Evolutionary conservation across 2,113 vertebrate genomes (phyloP).

Genomic region (Morone saxatilis): DNA sequence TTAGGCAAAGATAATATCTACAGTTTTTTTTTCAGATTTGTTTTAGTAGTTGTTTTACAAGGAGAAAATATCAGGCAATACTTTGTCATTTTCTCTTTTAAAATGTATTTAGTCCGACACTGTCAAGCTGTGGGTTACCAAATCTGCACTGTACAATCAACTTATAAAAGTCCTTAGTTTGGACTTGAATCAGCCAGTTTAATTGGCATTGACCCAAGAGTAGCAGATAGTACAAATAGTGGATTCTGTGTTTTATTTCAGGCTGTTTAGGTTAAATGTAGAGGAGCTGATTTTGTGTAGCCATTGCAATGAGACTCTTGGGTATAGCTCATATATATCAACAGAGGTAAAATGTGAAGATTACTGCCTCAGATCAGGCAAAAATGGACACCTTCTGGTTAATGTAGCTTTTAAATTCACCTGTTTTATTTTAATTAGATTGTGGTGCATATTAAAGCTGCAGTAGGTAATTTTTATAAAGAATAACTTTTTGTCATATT

Average conservation of each 20-base stretch:
- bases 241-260: conserved; percentile 21
- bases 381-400: neutral
- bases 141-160: conserved; percentile 57
- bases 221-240: neutral
- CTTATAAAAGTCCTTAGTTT: neutral
- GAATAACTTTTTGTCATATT: too few relatives aligned
- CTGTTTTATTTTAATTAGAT: too few relatives aligned
- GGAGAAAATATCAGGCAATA: conserved; percentile 7
- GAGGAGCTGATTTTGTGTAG: neutral
- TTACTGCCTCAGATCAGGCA: neutral
- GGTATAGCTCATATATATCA: neutral
- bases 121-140: conserved; percentile 18
- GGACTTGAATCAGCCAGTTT: neutral
- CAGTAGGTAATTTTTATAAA: too few relatives aligned
- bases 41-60: conserved; percentile 36
- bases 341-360: neutral
- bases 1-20: conserved; percentile 23
- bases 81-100: too few relatives aligned
- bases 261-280: neutral
- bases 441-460: too few relatives aligned
- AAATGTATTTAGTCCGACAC: conserved; percentile 31
- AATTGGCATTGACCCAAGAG: neutral
- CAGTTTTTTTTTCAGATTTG: conserved; percentile 52
- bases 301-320: neutral
- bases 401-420: neutral